phyloP scores from a whole-genome alignment of 2,113 vertebrate species.

The Alces alces region DNA sequence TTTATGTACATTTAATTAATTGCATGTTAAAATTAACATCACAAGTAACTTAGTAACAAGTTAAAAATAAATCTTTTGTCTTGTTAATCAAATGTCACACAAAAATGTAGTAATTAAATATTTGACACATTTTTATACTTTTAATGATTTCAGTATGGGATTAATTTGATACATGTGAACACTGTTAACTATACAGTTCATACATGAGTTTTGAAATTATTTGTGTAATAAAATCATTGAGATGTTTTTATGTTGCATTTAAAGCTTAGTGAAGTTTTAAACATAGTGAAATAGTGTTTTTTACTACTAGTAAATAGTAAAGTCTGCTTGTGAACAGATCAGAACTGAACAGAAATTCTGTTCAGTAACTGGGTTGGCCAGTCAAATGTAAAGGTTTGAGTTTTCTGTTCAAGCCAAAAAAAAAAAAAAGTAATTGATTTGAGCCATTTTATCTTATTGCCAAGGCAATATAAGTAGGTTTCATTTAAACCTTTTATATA shows the following conservation, averaged over 20 bases:
- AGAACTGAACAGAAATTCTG: neutral
- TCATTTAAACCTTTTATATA: neutral
- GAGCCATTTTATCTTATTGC: neutral
- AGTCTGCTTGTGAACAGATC: neutral
- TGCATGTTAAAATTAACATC: conserved; percentile 55
- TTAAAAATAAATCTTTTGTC: conserved; percentile 52
- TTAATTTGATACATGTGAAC: conserved; percentile 1
- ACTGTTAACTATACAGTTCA: neutral
- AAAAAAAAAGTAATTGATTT: neutral
- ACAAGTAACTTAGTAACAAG: conserved; percentile 29
- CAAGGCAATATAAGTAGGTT: neutral
- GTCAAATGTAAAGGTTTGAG: conserved; percentile 6
- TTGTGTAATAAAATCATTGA: neutral
- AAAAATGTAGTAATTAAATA: conserved; percentile 34
- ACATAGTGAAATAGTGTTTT: neutral
- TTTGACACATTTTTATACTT: conserved; percentile 32
- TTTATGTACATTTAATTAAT: conserved; percentile 61
- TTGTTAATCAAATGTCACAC: conserved; percentile 44
- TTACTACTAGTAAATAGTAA: neutral
- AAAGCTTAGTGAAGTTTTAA: neutral
- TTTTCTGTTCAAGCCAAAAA: neutral
- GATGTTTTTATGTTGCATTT: neutral
- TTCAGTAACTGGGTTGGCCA: neutral
- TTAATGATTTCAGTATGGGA: conserved; percentile 13
- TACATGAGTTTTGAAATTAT: neutral